Evolutionary conservation across 1,140 invertebrate species (phyloP).

Genomic region (Drosophila teissieri): DNA sequence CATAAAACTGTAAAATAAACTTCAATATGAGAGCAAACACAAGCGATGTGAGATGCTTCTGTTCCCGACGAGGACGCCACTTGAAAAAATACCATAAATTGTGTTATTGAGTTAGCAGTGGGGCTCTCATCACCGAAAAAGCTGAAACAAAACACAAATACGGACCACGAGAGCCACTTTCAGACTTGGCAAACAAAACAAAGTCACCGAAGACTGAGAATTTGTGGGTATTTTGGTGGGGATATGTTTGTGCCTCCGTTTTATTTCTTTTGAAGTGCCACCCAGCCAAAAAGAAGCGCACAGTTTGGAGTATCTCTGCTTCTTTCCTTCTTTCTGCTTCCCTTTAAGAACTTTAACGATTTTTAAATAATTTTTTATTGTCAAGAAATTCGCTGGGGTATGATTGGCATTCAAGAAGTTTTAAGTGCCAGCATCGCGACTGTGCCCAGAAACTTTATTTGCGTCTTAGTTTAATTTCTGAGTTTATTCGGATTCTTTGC

Average conservation of each 20-base stretch:
- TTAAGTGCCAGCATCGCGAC: slow-evolving; percentile 31
- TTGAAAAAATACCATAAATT: slow-evolving; percentile 67
- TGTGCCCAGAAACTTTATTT: slow-evolving; percentile 24
- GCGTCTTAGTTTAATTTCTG: slow-evolving; percentile 45
- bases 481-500: slow-evolving; percentile 28
- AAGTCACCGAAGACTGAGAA: slow-evolving; percentile 33
- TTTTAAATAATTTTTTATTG: slow-evolving; percentile 80
- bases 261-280: slow-evolving; percentile 77
- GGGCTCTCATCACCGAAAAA: slow-evolving; percentile 21
- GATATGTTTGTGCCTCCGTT: slow-evolving; percentile 60
- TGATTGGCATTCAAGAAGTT: slow-evolving; percentile 51
- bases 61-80: slow-evolving; percentile 45
- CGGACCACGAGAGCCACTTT: slow-evolving; percentile 45
- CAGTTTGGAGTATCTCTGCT: slow-evolving; percentile 59
- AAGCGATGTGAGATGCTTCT: slow-evolving; percentile 34
- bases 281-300: slow-evolving; percentile 44
- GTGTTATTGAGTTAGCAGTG: slow-evolving; percentile 67
- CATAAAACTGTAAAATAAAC: slow-evolving; percentile 18
- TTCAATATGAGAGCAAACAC: slow-evolving; percentile 36
- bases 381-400: slow-evolving; percentile 35
- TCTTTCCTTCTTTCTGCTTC: neutral
- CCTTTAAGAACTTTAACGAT: slow-evolving; percentile 74
- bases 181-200: slow-evolving; percentile 43
- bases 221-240: slow-evolving; percentile 60
- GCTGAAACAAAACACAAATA: slow-evolving; percentile 36